Evolutionary conservation across 2,888 invertebrate species (phyloP), one percentile per base, ranked within the genome.

Genomic region (Mythimna albipuncta): DNA sequence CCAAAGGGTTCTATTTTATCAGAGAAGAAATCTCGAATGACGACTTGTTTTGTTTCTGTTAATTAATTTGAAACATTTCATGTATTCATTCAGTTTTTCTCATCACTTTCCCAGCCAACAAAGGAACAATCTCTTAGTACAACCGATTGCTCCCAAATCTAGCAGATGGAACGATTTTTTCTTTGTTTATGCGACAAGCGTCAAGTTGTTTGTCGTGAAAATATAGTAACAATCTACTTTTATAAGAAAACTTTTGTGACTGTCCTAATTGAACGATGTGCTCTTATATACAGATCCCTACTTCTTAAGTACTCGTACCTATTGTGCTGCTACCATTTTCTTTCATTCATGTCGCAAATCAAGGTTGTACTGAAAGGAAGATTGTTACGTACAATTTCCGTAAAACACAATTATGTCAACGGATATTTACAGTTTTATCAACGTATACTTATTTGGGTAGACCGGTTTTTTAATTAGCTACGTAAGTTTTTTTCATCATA

Each of bases 101-200:
- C 72, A 77, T 81, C 73, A 72, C 75, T 82, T 79, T 64, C 78
- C 69, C 35, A 63, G 75, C 54, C 69, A 78, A 83, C 76, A 79
- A 80, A 75, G 77, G 81, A 86, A 82, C 83, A 88, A 88, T 87
- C 73, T 86, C 85, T 88, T 83, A 85, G 87, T 85, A 59, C 77
- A 68, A 86, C 65, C 81, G 85, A 87, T 88, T 88, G 80, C 84
- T 81, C 64, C 81, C 73, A 75, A 80, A 82, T 81, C 77, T 84
- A 77, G 75, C 84, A 85, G 83, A 84, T 83, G 86, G 81, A 86
- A 83, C 70, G 77, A 83, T 74, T 88, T 85, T 83, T 83, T 83
- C 83, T 85, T 87, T 85, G 80, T 86, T 86, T 83, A 85, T 76
- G 72, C 74, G 69, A 58, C 32, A 50, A 69, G 38, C 44, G 65